Evolutionary conservation across 2,113 vertebrate species (phyloP), one percentile per base, ranked within the genome.

Genomic region (Struthidea cinerea): DNA sequence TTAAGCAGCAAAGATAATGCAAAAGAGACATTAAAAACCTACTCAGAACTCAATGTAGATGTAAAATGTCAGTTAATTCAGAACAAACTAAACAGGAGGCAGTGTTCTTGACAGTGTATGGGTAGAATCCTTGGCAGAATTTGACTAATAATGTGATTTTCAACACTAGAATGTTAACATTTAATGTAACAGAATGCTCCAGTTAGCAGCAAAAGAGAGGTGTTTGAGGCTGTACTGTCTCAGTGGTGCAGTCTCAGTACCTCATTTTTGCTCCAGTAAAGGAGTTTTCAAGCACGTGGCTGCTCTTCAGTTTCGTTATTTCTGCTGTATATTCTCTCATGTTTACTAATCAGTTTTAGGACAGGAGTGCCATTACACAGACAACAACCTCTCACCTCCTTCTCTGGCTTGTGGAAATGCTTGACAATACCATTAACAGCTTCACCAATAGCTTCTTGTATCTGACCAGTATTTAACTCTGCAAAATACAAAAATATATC

Each of bases 371-470:
- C 55, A 67, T 61, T 63, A 60, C 32, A 65, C 18, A 76, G 16
- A 60, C 22, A 37, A 61, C 23, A 91, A 93, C 30, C 33, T 24
- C 98, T 98, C 94, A 99, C 99, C 99, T 99, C 99, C 97, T 99
- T 99, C 96, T 99, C 99, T 27, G 99, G 99, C 77, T 99, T 99
- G 97, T 99, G 99, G 97, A 99, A 99, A 93, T 99, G 99, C 96
- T 99, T 99, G 82, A 99, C 99, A 55, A 99, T 99, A 85, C 99
- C 99, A 87, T 99, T 99, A 95, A 99, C 99, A 75, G 99, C 99
- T 98, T 99, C 99, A 93, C 99, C 99, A 23, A 99, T 99, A 96
- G 99, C 99, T 97, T 99, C 99, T 97, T 99, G 99, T 98, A 99
- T 99, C 98, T 99, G 99, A 91, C 99, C 99, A 44, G 99, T 99